These are phyloP conservation scores for Scyliorhinus canicula DNA, from an alignment of 2,797 vertebrate genomes.

Conservation along the genomic window DNA sequence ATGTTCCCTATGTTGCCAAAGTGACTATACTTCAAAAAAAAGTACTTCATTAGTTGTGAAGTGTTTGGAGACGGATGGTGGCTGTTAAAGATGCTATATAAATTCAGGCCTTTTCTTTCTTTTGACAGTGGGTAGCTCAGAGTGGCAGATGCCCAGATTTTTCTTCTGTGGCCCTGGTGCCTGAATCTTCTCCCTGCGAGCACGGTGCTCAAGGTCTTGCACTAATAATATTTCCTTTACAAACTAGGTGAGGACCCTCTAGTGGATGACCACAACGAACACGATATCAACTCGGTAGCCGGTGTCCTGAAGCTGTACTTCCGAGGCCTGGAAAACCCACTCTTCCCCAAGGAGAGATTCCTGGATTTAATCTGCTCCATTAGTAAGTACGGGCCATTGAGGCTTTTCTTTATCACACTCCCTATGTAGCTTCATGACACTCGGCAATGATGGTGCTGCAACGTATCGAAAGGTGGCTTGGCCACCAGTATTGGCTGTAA, in stretches of 20 bases:
- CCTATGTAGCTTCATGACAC: background rate
- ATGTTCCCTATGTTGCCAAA: background rate
- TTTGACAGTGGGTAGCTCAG: background rate
- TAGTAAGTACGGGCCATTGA: conserved; percentile 66
- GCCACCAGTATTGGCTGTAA: background rate
- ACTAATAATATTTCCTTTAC: conserved; percentile 18
- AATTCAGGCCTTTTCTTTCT: background rate
- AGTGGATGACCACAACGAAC: conserved; percentile 86
- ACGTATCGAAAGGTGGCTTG: background rate
- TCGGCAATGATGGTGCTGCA: background rate
- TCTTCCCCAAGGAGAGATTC: conserved; percentile 97
- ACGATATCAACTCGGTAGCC: conserved; percentile 94
- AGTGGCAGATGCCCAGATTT: background rate
- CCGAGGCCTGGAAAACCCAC: conserved; percentile 91
- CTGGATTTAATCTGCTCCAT: conserved; percentile 94
- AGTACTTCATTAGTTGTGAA: background rate
- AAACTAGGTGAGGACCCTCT: conserved; percentile 89
- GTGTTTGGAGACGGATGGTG: background rate
- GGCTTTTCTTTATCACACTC: background rate
- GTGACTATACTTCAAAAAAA: background rate
- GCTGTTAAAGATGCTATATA: background rate
- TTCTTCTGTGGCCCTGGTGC: background rate
- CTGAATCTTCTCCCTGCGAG: no score
- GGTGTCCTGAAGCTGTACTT: conserved; percentile 97
- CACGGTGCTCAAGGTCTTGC: background rate